Evolutionary conservation across 2,113 vertebrate genomes (phyloP).

Genomic region (Pterocles burchelli): DNA sequence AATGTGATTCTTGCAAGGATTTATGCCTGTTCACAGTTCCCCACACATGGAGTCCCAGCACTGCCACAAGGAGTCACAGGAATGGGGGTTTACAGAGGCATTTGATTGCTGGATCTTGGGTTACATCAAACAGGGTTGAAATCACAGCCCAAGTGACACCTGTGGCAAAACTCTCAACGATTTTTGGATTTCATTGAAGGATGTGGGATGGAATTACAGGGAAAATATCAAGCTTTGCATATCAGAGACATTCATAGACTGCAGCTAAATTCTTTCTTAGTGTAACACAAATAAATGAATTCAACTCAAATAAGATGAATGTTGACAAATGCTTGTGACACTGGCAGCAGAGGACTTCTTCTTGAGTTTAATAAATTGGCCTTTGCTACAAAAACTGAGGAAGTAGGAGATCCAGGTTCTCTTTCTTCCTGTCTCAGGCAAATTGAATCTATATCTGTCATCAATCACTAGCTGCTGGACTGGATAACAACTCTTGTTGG

Average conservation of each 20-base stretch:
- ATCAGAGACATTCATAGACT: not conserved
- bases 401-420: not conserved
- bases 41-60: not conserved
- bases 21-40: not conserved
- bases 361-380: not conserved
- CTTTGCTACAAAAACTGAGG: constrained; percentile 14
- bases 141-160: not conserved
- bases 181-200: constrained; percentile 6
- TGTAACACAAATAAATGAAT: constrained; percentile 40
- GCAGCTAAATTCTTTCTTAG: not conserved
- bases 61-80: not conserved
- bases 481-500: not conserved
- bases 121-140: constrained; percentile 15
- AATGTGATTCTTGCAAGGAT: not conserved
- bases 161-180: constrained; percentile 14
- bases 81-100: not conserved
- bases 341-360: not conserved
- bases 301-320: not conserved
- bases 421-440: constrained; percentile 22
- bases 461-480: not conserved
- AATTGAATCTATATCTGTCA: constrained; percentile 27
- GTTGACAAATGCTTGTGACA: constrained; percentile 6
- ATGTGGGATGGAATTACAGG: constrained; percentile 7
- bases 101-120: not conserved
- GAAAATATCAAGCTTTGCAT: not conserved